These are phyloP conservation scores for Noturus placidus DNA, from an alignment of 2,113 vertebrate genomes.

Conservation along the genomic window DNA sequence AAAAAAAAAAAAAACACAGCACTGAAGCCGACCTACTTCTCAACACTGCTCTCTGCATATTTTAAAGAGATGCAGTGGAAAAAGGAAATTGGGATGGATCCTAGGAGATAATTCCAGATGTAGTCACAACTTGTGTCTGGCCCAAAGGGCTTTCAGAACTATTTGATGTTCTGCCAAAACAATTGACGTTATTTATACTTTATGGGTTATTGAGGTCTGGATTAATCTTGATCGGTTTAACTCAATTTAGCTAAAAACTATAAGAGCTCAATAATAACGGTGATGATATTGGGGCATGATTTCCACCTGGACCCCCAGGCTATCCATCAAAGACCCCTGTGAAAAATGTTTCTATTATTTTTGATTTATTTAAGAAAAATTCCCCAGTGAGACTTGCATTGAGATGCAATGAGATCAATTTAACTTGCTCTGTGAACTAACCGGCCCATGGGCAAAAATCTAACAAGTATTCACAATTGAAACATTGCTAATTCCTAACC, in stretches of 20 bases:
- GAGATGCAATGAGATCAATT: background rate
- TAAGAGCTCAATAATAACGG: background rate
- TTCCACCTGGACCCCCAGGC: background rate
- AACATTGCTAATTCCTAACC: background rate
- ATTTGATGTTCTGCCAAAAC: slow-evolving; percentile 11
- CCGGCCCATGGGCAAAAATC: background rate
- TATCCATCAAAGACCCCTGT: background rate
- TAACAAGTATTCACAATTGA: background rate
- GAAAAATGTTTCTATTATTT: background rate
- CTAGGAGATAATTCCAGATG: slow-evolving; percentile 17
- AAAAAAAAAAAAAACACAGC: background rate
- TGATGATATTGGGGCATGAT: background rate
- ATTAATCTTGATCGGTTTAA: background rate
- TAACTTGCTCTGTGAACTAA: background rate
- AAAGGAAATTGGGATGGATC: slow-evolving; percentile 24
- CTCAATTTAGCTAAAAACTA: background rate
- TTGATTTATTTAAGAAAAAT: background rate
- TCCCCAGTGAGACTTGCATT: background rate
- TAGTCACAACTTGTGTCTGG: slow-evolving; percentile 19
- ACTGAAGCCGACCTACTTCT: slow-evolving; percentile 40
- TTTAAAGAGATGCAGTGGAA: slow-evolving; percentile 2
- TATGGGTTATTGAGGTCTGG: background rate
- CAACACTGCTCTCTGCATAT: slow-evolving; percentile 2
- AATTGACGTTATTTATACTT: background rate
- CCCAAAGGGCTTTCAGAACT: background rate